Base-by-base conservation (phyloP, 2,888 invertebrate species). In the Drosophila stalkeri region DNA sequence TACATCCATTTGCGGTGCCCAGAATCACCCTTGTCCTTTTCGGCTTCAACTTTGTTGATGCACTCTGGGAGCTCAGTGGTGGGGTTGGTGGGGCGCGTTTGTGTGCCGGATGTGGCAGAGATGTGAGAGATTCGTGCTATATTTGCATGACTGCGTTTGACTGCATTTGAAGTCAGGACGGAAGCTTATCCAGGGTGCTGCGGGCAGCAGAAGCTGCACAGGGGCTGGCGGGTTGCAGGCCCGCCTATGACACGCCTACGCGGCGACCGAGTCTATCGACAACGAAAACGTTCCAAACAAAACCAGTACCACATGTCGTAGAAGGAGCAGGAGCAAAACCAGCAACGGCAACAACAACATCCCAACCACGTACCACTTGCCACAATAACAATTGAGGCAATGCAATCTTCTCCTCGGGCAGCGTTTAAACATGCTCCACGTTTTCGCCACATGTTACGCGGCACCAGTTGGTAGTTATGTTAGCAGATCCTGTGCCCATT, bases 101-200 rank as follows among this genome's bases (percentile, higher is more conserved):
- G 23, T 51, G 54, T 47, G 63, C 57, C 64, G 78, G 70, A 63
- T 72, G 77, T 43, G 56, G 51, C 14, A 52, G 44, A 14, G 23
- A 35, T 44, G 68, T 66, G 51, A 63, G 60, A 55, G 56, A 56
- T 75, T 72, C 72, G 84, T 83, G 70, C 86, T 84, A 90, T 71
- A 90, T 89, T 90, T 86, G 75, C 90, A 83, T 83, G 90, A 80
- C 77, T 86, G 86, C 89, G 73, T 79, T 82, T 59, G 54, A 70
- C 77, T 86, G 86, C 86, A 72, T 75, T 83, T 60, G 54, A 70
- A 84, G 87, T 75, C 87, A 77, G 73, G 60, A 33, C 20, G 33
- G 60, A 23, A 55, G 41, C 41, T 7, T 4, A 39, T 31, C 37
- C 51, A 56, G 62, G 54, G n/a, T 55, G 12, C 23, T 27, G 33